phyloP scores from a whole-genome alignment of 2,888 invertebrate genomes.

The Drosophila pseudotalamancana region DNA sequence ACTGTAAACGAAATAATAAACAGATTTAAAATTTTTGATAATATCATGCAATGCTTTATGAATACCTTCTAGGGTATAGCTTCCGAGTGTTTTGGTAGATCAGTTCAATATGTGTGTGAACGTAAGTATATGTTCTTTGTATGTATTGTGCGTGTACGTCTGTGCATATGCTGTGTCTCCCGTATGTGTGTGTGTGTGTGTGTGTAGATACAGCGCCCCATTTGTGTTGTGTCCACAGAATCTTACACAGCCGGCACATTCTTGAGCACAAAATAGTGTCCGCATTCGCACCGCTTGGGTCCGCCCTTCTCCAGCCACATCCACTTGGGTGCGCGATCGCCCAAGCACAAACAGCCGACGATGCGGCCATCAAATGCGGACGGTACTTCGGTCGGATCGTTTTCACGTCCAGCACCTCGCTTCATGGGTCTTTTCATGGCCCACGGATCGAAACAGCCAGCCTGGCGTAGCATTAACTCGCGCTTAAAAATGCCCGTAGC shows the following conservation, averaged over 20 bases:
- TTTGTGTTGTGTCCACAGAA: not conserved
- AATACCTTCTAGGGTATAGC: not conserved
- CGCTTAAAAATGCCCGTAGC: constrained; percentile 96
- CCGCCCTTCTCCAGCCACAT: constrained; percentile 96
- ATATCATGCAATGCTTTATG: constrained; percentile 56
- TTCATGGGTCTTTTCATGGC: constrained; percentile 90
- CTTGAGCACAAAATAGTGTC: constrained; percentile 96
- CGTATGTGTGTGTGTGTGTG: not conserved
- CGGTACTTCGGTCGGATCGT: constrained; percentile 93
- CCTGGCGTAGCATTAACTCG: constrained; percentile 92
- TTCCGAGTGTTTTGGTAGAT: constrained; percentile 6
- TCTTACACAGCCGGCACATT: constrained; percentile 89
- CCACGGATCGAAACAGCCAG: constrained; percentile 94
- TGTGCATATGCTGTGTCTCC: not conserved
- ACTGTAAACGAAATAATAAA: not conserved
- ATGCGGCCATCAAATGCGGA: constrained; percentile 95
- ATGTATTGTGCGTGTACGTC: too few relatives aligned
- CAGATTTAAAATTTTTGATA: constrained; percentile 39
- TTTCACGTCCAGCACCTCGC: constrained; percentile 91
- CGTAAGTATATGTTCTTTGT: too few relatives aligned
- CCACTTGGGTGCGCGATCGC: constrained; percentile 95
- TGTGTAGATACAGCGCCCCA: constrained; percentile 7
- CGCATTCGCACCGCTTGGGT: constrained; percentile 97
- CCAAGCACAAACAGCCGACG: constrained; percentile 97
- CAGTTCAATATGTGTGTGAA: constrained; percentile 16